Base-by-base conservation (phyloP, 2,797 vertebrate species). In the Oophaga sylvatica region DNA sequence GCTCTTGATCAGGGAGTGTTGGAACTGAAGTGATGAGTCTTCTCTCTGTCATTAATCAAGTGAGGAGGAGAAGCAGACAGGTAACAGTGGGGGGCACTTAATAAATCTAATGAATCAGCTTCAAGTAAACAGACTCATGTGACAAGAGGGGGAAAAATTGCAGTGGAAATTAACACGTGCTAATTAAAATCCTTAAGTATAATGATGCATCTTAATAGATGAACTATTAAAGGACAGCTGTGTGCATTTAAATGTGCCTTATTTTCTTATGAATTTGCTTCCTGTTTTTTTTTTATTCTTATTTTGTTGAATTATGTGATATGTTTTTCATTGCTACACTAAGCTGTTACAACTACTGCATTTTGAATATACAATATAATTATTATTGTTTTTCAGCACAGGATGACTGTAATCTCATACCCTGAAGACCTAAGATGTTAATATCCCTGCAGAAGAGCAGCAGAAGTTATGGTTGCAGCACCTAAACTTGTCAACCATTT, bases 81-180 rank as follows among this genome's bases (percentile, higher is more conserved):
- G 87, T 90, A 90, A 82, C 93, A 91, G 78, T 68, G 84, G 89
- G 48, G 62, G 84, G 85, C 63, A 91, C 86, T 91, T 92, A 91
- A 92, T 90, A 92, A 92, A 91, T 91, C 86, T 90, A 91, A 91
- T 91, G 20, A 31, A 91, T 93, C 16, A 81, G 81, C 89, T 90
- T 87, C 78, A 85, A 90, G 90, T 91, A 93, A 92, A 89, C 88
- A 91, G 88, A 84, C 90, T 86, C 83, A 90, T 85, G 85, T 90
- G 90, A 90, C 78, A 91, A 91, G 90, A 90, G 90, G 91, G 90
- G 82, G 83, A 88, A 87, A 91, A 91, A 82, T 31, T 90, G 86
- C 85, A 88, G 83, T 78, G 83, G 89, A 89, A 92, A 88, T 90
- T 80, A 89, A 56, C 70, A 88, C 48, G 85, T 90, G 78, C 87